These are phyloP conservation scores for Vireo altiloquus DNA, from an alignment of 2,113 vertebrate genomes.

Conservation along the genomic window DNA sequence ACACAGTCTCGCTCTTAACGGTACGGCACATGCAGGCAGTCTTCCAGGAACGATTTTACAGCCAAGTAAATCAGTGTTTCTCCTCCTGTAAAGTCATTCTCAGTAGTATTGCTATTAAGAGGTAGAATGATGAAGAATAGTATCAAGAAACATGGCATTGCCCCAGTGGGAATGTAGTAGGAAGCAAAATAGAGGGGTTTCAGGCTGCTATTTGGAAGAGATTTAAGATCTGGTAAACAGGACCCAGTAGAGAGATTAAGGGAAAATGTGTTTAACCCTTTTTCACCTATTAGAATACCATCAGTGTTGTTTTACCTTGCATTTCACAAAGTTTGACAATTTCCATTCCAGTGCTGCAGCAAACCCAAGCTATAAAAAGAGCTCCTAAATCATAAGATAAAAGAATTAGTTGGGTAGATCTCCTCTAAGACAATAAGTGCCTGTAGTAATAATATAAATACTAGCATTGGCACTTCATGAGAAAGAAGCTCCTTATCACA, in stretches of 20 bases:
- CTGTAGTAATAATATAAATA: not conserved
- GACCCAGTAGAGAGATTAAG: constrained; percentile 47
- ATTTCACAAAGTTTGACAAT: not conserved
- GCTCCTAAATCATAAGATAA: not conserved
- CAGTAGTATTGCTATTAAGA: constrained; percentile 53
- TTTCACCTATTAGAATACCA: not conserved
- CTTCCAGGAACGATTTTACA: constrained; percentile 41
- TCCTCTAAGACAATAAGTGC: not conserved
- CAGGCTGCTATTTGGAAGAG: constrained; percentile 13
- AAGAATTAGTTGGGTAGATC: not conserved
- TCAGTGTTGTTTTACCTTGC: not conserved
- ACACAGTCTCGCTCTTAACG: not conserved
- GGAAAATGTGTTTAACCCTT: constrained; percentile 42
- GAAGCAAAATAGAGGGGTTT: constrained; percentile 57
- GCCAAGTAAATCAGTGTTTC: constrained; percentile 26
- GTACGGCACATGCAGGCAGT: not conserved
- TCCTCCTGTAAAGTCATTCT: constrained; percentile 33
- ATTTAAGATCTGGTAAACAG: constrained; percentile 63
- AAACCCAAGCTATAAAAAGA: not conserved
- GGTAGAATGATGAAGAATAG: not conserved
- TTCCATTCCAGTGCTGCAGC: not conserved
- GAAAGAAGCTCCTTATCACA: accelerated
- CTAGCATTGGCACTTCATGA: not conserved
- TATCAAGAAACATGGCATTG: constrained; percentile 39
- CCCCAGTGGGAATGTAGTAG: constrained; percentile 25